These are phyloP conservation scores for Mionectes macconnelli DNA, from an alignment of 2,113 vertebrate genomes.

Conservation along the genomic window DNA sequence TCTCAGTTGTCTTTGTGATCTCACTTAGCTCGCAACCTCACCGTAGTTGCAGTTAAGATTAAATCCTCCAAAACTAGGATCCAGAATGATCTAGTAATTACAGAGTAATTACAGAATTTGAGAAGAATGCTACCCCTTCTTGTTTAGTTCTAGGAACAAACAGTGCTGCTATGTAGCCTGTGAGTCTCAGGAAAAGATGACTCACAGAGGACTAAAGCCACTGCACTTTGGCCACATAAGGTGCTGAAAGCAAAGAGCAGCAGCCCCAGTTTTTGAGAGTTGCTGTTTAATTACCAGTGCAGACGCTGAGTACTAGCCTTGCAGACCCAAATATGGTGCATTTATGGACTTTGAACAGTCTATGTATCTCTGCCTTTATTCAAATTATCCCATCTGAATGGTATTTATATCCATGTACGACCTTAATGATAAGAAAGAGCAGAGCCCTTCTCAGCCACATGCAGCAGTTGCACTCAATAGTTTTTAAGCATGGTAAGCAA, in stretches of 20 bases:
- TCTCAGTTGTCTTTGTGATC: neutral
- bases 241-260: neutral
- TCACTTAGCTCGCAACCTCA: neutral
- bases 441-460: neutral
- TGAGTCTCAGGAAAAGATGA: neutral
- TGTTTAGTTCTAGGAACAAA: neutral
- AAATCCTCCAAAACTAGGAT: neutral
- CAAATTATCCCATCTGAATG: neutral
- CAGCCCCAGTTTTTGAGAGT: neutral
- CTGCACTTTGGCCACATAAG: neutral
- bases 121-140: neutral
- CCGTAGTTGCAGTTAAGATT: neutral
- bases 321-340: neutral
- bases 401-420: neutral
- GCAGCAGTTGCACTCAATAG: neutral
- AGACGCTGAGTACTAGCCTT: neutral
- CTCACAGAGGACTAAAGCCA: neutral
- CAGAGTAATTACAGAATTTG: neutral
- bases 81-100: neutral
- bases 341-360: neutral
- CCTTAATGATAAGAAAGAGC: neutral
- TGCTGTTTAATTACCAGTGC: neutral
- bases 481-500: neutral
- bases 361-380: neutral
- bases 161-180: accelerated